Conservation (phyloP, 2,113 vertebrate species). For the Rana temporaria region DNA sequence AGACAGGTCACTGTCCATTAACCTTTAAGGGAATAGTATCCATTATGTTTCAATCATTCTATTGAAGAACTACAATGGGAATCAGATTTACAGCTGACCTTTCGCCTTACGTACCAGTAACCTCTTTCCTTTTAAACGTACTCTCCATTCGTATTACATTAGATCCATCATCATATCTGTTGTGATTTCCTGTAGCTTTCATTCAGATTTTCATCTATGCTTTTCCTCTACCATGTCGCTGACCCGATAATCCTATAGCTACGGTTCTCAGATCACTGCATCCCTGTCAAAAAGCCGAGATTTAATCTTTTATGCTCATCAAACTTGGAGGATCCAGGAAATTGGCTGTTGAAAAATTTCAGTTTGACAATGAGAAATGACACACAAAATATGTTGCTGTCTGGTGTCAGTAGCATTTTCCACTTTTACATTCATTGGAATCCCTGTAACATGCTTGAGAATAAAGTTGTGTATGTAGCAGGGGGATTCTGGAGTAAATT, state of each 20-base stretch:
- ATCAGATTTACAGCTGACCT: conserved; percentile 48
- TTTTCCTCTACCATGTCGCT: conserved; percentile 5
- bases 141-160: conserved; percentile 32
- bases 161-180: conserved; percentile 11
- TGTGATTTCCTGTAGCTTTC: conserved; percentile 20
- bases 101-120: conserved; percentile 16
- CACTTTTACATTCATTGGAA: not conserved
- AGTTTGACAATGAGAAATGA: conserved; percentile 36
- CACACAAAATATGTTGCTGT: conserved; percentile 25
- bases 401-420: conserved; percentile 11
- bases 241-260: conserved; percentile 17
- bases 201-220: conserved; percentile 31
- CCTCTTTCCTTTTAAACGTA: conserved; percentile 10
- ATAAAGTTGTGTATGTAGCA: not conserved
- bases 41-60: conserved; percentile 53
- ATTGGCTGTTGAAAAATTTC: conserved; percentile 27
- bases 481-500: not conserved
- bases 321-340: conserved; percentile 27
- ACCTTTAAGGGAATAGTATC: conserved; percentile 45
- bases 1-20: conserved; percentile 49
- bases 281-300: conserved; percentile 11
- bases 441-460: not conserved
- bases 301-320: conserved; percentile 15
- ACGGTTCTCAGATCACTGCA: conserved; percentile 9
- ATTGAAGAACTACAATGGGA: conserved; percentile 37